phyloP scores from a whole-genome alignment of 2,888 invertebrate species.

The Campoplex capitator region DNA sequence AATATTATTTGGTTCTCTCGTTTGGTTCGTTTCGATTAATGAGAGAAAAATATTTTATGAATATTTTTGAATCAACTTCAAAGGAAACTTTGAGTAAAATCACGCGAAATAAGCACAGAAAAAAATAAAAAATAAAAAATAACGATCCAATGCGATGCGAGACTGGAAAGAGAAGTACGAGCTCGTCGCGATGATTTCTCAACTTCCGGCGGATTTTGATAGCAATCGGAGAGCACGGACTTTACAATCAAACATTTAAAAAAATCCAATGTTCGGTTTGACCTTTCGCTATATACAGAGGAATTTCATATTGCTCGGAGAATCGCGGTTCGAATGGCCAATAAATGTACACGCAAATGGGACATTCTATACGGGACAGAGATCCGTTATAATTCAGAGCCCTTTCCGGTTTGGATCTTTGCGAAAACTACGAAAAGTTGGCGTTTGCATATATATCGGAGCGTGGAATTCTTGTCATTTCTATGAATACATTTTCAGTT shows the following conservation, averaged over 20 bases:
- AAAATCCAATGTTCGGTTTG: neutral
- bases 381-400: neutral
- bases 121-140: neutral
- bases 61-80: neutral
- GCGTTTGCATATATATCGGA: constrained; percentile 74
- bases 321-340: neutral
- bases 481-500: too few relatives aligned
- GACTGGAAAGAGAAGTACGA: constrained; percentile 37
- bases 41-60: neutral
- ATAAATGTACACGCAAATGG: neutral
- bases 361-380: neutral
- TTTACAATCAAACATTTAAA: constrained; percentile 54
- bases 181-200: constrained; percentile 76
- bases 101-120: too few relatives aligned
- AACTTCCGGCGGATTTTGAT: constrained; percentile 83
- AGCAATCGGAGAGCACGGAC: constrained; percentile 79
- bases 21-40: neutral
- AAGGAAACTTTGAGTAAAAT: too few relatives aligned
- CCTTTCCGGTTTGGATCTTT: constrained; percentile 52
- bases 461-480: constrained; percentile 78
- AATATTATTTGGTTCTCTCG: neutral
- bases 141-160: neutral
- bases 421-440: constrained; percentile 66
- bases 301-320: neutral
- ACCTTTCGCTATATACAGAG: neutral